phyloP scores from a whole-genome alignment of 2,797 vertebrate genomes.

The Euthynnus affinis region DNA sequence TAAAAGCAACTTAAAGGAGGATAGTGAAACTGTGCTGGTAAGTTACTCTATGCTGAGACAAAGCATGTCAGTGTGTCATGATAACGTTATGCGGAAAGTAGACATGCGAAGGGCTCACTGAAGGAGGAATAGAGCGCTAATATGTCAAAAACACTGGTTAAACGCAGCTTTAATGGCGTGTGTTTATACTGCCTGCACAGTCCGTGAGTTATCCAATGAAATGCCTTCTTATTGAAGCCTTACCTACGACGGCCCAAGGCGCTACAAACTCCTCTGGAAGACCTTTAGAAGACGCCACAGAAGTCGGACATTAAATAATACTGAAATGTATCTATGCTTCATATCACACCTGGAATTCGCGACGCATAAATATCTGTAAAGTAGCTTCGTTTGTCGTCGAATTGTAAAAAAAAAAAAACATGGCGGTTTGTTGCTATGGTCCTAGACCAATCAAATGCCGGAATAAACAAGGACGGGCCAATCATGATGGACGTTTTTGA shows the following conservation, averaged over 20 bases:
- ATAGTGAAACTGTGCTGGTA: neutral
- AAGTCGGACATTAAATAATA: neutral
- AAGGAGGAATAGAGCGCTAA: conserved; percentile 1
- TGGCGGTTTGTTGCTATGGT: conserved; percentile 86
- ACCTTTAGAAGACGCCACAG: conserved; percentile 30
- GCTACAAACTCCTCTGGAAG: conserved; percentile 53
- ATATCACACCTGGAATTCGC: neutral
- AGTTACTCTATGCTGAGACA: neutral
- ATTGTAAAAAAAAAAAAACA: conserved; percentile 71
- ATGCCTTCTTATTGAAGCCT: conserved; percentile 88
- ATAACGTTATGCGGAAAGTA: neutral
- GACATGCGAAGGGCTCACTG: neutral
- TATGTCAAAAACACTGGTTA: conserved; percentile 43
- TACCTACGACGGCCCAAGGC: conserved; percentile 73
- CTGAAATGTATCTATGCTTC: neutral
- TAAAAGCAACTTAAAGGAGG: conserved; percentile 5
- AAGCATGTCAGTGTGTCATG: neutral
- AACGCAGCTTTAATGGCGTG: conserved; percentile 80
- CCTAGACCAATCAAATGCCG: conserved; percentile 77
- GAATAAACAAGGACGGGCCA: conserved; percentile 76
- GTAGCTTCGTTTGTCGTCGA: conserved; percentile 64
- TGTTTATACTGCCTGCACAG: conserved; percentile 84
- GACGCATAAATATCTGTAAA: conserved; percentile 59
- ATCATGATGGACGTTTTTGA: conserved; percentile 83
- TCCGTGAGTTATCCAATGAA: conserved; percentile 86